Evolutionary conservation across 2,888 invertebrate species (phyloP).

Genomic region (Tetragonisca angustula): DNA sequence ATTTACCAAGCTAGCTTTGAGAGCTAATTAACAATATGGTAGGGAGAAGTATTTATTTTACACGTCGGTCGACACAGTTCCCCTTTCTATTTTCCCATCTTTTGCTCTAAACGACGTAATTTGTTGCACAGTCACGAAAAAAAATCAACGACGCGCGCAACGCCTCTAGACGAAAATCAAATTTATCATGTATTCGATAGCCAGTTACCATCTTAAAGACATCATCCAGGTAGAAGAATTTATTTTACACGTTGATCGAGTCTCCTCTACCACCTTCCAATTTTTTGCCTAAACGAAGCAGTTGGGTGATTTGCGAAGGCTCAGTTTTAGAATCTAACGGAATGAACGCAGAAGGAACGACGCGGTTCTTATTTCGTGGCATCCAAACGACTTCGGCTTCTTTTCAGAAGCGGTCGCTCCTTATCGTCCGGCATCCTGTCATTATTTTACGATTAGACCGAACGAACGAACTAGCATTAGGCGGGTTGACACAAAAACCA

Average conservation of each 20-base stretch:
- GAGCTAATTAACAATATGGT: too few relatives aligned
- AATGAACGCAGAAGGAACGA: constrained; percentile 18
- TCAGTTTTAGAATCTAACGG: constrained; percentile 20
- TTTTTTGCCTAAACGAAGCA: not conserved
- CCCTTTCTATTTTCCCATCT: too few relatives aligned
- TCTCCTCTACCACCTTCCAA: not conserved
- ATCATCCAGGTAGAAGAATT: not conserved
- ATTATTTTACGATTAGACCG: constrained; percentile 81
- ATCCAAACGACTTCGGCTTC: constrained; percentile 60
- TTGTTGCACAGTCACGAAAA: too few relatives aligned
- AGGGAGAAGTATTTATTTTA: too few relatives aligned
- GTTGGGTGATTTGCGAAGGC: not conserved
- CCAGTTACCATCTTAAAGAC: not conserved
- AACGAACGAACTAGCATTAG: constrained; percentile 67
- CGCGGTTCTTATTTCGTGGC: constrained; percentile 28
- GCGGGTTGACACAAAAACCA: constrained; percentile 66
- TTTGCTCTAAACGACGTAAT: too few relatives aligned
- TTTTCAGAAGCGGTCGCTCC: constrained; percentile 49
- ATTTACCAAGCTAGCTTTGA: too few relatives aligned
- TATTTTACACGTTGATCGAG: not conserved
- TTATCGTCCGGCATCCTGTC: constrained; percentile 72
- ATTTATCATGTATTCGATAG: not conserved
- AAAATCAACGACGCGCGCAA: too few relatives aligned
- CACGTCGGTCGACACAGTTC: too few relatives aligned
- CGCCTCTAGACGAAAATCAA: not conserved